Evolutionary conservation across 53 echinoderm and acorn worm species (phyloP).

Genomic region (Antedon mediterranea): DNA sequence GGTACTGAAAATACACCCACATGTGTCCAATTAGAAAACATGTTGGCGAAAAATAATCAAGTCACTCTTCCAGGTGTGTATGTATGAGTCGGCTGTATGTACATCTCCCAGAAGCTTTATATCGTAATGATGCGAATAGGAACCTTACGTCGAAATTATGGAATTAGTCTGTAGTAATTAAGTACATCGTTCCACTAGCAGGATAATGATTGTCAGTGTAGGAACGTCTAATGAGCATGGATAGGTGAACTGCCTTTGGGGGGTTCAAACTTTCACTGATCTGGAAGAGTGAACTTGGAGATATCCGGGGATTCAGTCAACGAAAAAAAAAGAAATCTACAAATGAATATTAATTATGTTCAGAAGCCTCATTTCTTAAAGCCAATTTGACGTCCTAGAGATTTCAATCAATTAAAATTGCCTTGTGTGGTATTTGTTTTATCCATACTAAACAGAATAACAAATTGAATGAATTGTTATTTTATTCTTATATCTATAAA

Average conservation of each 20-base stretch:
- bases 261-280: background rate
- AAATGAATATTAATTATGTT: no score
- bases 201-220: background rate
- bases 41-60: background rate
- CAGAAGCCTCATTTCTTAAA: no score
- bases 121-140: background rate
- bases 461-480: no score
- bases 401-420: no score
- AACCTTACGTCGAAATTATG: background rate
- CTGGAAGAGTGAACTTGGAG: background rate
- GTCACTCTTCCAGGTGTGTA: background rate
- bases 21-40: background rate
- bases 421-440: no score
- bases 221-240: background rate
- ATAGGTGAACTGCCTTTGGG: background rate
- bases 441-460: no score
- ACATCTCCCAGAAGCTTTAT: background rate
- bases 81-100: slow-evolving; percentile 1
- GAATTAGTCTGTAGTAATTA: background rate
- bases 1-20: background rate
- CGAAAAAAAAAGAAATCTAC: no score
- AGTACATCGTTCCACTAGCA: background rate
- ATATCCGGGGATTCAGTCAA: background rate
- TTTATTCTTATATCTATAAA: no score
- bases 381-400: no score